A percentile compares a stretch with the other conserved stretches of the same genome.
Evolutionary conservation across 2,113 vertebrate species (phyloP).

Genomic region (Apteryx owenii): DNA sequence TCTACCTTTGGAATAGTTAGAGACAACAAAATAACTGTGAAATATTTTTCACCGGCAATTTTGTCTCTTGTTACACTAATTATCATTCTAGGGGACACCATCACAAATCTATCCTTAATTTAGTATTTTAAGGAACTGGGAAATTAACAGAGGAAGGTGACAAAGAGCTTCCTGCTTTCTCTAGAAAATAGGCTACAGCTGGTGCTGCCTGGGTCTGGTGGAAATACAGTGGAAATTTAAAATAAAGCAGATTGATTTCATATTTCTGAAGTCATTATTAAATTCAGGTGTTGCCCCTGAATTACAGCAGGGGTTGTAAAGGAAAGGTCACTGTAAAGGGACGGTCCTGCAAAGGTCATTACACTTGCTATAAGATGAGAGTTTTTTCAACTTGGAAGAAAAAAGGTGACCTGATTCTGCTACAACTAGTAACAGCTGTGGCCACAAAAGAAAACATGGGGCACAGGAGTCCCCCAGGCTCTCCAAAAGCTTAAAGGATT

Average conservation of each 20-base stretch:
- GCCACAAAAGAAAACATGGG: neutral
- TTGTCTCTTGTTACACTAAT: too few relatives aligned
- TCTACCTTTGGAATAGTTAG: neutral
- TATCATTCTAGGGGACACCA: neutral
- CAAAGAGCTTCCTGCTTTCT: fast-evolving
- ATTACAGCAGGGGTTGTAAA: neutral
- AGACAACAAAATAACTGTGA: neutral
- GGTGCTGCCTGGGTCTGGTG: neutral
- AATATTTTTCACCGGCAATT: neutral
- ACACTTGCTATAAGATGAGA: neutral
- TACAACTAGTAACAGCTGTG: neutral
- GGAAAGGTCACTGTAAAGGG: neutral
- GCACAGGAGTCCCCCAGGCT: neutral
- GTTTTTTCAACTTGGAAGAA: neutral
- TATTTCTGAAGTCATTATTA: neutral
- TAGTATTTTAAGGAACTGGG: fast-evolving
- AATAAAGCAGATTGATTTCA: neutral
- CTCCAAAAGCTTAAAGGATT: neutral
- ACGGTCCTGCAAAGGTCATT: neutral
- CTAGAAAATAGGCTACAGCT: neutral
- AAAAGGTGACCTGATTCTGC: neutral
- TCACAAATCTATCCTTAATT: neutral
- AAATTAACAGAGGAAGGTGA: neutral
- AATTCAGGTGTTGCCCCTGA: neutral
- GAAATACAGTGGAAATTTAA: neutral